These are phyloP conservation scores for Manis javanica DNA, from an alignment of 2,797 vertebrate genomes.

Conservation along the genomic window DNA sequence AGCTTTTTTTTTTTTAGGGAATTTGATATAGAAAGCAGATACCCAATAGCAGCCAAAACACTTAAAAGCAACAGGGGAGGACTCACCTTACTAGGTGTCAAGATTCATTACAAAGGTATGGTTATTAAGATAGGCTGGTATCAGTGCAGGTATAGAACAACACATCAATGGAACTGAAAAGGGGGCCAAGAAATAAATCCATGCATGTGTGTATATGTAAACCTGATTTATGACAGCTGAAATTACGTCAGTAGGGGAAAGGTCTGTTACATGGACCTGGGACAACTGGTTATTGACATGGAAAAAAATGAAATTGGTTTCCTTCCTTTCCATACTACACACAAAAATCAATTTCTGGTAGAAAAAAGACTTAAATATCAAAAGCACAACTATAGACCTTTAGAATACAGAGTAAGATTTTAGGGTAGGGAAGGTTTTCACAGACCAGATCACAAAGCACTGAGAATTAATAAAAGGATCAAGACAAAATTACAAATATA, in stretches of 20 bases:
- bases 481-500: not conserved
- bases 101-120: not conserved
- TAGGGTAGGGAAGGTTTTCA: constrained; percentile 21
- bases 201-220: not conserved
- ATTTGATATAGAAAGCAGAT: not conserved
- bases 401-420: not conserved
- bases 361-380: not conserved
- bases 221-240: not conserved
- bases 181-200: not conserved
- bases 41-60: not conserved
- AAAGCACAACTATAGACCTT: not conserved
- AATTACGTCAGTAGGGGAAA: not conserved
- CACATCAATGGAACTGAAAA: not conserved
- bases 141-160: not conserved
- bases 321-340: not conserved
- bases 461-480: not conserved
- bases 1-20: not conserved
- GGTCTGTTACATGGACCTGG: not conserved
- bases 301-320: not conserved
- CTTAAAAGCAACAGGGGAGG: not conserved
- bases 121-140: not conserved
- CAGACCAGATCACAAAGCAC: not conserved
- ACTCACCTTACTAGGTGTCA: not conserved
- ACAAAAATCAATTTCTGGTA: not conserved
- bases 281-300: not conserved